These are phyloP conservation scores for Sarotherodon lohbergeri DNA, from an alignment of 2,113 vertebrate species.

Conservation along the genomic window DNA sequence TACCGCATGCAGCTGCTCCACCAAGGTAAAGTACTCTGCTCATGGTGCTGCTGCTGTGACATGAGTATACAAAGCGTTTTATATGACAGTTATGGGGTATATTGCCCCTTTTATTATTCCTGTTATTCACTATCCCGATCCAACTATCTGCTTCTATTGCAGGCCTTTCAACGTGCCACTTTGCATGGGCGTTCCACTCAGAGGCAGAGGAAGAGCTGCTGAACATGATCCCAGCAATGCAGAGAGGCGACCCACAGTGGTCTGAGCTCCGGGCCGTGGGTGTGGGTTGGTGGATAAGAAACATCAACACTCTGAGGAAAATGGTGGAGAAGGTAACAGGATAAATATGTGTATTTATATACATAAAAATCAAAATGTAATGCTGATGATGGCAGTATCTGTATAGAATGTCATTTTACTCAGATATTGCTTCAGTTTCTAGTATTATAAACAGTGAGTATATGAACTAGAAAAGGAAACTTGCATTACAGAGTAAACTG, in stretches of 20 bases:
- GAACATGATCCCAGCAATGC: slow-evolving; percentile 97
- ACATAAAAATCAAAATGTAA: background rate
- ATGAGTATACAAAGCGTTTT: background rate
- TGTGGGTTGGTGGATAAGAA: slow-evolving; percentile 98
- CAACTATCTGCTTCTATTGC: background rate
- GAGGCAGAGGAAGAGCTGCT: slow-evolving; percentile 96
- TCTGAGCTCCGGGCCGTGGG: slow-evolving; percentile 92
- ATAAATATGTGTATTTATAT: background rate
- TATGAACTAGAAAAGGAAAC: background rate
- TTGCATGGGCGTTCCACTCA: slow-evolving; percentile 98
- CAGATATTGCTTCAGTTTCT: background rate
- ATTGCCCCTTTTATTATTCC: background rate
- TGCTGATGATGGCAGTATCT: background rate
- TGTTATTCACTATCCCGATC: background rate
- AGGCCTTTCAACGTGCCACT: slow-evolving; percentile 97
- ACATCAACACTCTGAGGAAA: slow-evolving; percentile 92
- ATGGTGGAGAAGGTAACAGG: slow-evolving; percentile 92
- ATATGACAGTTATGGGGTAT: background rate
- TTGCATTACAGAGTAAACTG: too few relatives aligned
- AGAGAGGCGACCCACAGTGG: slow-evolving; percentile 95
- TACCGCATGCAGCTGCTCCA: slow-evolving; percentile 94
- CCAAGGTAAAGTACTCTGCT: slow-evolving; percentile 81
- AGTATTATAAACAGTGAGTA: too few relatives aligned
- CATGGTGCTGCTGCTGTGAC: background rate
- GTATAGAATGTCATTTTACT: background rate